phyloP scores from a whole-genome alignment of 2,888 invertebrate species.

The Agrochola litura region DNA sequence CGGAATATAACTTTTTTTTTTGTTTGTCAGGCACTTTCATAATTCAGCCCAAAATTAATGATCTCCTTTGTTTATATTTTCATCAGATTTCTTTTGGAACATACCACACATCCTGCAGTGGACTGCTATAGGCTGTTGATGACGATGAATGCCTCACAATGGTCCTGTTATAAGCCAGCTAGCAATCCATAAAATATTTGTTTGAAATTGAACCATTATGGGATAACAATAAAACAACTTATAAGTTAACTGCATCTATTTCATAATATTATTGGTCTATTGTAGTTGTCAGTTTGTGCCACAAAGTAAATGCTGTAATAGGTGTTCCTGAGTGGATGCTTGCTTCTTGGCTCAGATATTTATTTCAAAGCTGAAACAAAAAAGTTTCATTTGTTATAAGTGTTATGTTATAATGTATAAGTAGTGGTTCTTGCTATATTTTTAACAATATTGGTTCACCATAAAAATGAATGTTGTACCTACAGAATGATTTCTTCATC shows the following conservation, averaged over 20 bases:
- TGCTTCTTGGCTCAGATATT: slow-evolving; percentile 68
- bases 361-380: slow-evolving; percentile 78
- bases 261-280: slow-evolving; percentile 74
- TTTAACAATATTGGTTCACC: neutral
- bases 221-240: slow-evolving; percentile 33
- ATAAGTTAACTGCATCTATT: slow-evolving; percentile 77
- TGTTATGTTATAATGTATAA: neutral
- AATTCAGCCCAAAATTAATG: no score
- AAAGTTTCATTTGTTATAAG: slow-evolving; percentile 24
- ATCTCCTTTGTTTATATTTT: no score
- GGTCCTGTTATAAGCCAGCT: neutral
- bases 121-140: neutral
- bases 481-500: neutral
- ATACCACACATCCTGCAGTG: neutral
- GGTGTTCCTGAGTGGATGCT: slow-evolving; percentile 1
- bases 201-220: neutral
- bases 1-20: no score
- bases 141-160: neutral
- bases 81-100: neutral
- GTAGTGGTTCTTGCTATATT: neutral
- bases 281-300: slow-evolving; percentile 58
- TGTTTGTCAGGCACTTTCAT: no score
- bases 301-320: slow-evolving; percentile 8
- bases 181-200: neutral
- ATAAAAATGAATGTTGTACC: no score